These are phyloP conservation scores for Hipposideros larvatus DNA, from an alignment of 2,797 vertebrate species.

Conservation along the genomic window DNA sequence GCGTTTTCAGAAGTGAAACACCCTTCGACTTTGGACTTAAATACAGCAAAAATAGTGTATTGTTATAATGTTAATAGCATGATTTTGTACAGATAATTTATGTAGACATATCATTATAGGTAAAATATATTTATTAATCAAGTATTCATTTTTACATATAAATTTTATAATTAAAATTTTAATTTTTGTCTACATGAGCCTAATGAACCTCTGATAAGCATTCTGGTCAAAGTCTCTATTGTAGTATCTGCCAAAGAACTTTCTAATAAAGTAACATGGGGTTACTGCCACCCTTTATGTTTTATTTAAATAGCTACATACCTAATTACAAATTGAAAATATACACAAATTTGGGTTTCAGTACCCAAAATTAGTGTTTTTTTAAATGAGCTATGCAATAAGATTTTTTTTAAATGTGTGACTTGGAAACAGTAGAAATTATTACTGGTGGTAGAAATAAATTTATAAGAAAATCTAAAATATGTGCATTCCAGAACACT, in stretches of 20 bases:
- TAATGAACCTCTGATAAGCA: background rate
- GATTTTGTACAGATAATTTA: background rate
- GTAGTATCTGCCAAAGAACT: background rate
- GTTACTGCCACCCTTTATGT: background rate
- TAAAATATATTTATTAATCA: background rate
- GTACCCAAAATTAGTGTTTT: conserved; percentile 28
- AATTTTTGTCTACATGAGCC: background rate
- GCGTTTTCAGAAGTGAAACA: background rate
- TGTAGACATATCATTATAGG: background rate
- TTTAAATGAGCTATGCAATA: conserved; percentile 58
- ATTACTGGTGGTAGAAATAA: background rate
- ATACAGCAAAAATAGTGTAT: background rate
- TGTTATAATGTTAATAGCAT: background rate
- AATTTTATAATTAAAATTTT: conserved; percentile 1
- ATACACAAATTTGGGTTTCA: conserved; percentile 50
- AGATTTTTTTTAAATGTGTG: background rate
- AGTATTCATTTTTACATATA: background rate
- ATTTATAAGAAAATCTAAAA: conserved; percentile 51
- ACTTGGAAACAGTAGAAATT: conserved; percentile 49
- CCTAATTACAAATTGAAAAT: conserved; percentile 59
- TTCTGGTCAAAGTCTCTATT: background rate
- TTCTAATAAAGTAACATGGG: background rate
- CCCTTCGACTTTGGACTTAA: background rate
- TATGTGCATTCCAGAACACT: conserved; percentile 4
- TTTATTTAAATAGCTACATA: conserved; percentile 48